Evolutionary conservation across 1,140 invertebrate species (phyloP).

Genomic region (Archivesica marissinica): DNA sequence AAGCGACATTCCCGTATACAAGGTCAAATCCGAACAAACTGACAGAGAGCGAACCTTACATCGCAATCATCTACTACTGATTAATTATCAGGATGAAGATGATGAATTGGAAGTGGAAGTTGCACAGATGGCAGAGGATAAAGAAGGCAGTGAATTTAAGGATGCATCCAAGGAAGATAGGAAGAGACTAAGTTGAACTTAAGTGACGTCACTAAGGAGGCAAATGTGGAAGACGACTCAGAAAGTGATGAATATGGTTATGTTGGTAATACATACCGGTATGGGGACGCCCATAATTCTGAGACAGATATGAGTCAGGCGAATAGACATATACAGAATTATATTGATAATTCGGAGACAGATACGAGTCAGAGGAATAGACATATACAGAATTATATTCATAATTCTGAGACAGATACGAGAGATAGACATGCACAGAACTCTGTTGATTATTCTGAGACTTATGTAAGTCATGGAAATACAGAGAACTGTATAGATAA

Average conservation of each 20-base stretch:
- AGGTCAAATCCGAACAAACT: not conserved
- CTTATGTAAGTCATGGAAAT: no score
- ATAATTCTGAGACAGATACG: no score
- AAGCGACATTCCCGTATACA: conserved; percentile 31
- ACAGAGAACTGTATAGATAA: no score
- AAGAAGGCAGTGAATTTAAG: not conserved
- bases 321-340: no score
- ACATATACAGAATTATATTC: no score
- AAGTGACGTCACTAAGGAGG: conserved; percentile 28
- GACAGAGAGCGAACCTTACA: conserved; percentile 2
- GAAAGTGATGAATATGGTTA: not conserved
- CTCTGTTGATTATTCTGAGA: no score
- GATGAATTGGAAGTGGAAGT: not conserved
- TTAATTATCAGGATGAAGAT: not conserved
- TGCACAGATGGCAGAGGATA: not conserved
- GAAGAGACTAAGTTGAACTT: not conserved
- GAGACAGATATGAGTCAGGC: no score
- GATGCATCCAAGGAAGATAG: not conserved
- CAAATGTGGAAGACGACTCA: not conserved
- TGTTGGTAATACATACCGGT: not conserved
- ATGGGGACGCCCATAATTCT: conserved; percentile 48
- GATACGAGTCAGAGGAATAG: no score
- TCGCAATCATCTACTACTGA: conserved; percentile 12
- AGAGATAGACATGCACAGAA: no score
- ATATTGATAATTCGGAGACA: no score